These are phyloP conservation scores for Tympanuchus pallidicinctus DNA, from an alignment of 2,113 vertebrate species.

Conservation along the genomic window DNA sequence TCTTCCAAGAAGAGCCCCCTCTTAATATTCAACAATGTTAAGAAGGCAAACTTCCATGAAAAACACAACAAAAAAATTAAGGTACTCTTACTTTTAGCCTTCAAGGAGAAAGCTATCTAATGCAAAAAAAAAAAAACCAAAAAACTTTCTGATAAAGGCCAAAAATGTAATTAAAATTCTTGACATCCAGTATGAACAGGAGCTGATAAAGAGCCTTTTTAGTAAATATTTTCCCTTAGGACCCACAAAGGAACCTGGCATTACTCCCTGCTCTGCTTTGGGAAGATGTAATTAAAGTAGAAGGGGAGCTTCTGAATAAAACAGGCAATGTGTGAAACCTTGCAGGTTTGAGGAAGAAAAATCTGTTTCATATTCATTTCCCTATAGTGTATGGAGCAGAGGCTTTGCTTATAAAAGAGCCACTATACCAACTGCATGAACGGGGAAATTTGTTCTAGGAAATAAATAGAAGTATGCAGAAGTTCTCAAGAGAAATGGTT, in stretches of 20 bases:
- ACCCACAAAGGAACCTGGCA: not conserved
- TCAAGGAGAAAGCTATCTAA: not conserved
- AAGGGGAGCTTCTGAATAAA: not conserved
- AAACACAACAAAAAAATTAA: not conserved
- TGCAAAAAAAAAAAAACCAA: not conserved
- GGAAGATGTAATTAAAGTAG: constrained; percentile 36
- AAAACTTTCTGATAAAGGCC: constrained; percentile 6
- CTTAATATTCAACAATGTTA: not conserved
- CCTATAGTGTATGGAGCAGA: not conserved
- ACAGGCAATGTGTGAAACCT: not conserved
- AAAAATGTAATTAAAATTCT: constrained; percentile 42
- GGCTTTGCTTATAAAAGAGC: not conserved
- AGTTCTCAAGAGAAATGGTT: not conserved
- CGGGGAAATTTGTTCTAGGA: not conserved
- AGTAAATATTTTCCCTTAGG: constrained; percentile 37
- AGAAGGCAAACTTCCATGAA: not conserved
- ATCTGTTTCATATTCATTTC: not conserved
- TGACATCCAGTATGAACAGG: not conserved
- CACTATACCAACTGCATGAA: not conserved
- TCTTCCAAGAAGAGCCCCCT: not conserved
- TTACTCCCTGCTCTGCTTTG: not conserved
- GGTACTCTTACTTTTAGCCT: not conserved
- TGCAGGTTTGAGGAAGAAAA: constrained; percentile 3
- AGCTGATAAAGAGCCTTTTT: constrained; percentile 12
- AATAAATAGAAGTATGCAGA: not conserved